phyloP scores from a whole-genome alignment of 2,888 invertebrate species.

The Drosophila buzzatii region DNA sequence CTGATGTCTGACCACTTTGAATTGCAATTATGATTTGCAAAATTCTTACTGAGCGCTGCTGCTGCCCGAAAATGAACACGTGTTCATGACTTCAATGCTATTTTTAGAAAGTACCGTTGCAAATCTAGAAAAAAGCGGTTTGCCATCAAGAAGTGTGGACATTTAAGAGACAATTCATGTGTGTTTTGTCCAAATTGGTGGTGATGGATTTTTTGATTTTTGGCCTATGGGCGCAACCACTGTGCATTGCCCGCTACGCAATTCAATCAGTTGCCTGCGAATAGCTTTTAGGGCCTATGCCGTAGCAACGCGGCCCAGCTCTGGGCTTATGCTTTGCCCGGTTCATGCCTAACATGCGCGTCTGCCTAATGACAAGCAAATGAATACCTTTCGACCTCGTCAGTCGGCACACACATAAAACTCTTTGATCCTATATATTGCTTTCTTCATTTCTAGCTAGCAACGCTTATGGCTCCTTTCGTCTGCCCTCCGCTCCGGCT shows the following conservation, averaged over 20 bases:
- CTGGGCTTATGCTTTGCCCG: conserved; percentile 5
- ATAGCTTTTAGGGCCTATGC: conserved; percentile 8
- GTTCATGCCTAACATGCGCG: conserved; percentile 22
- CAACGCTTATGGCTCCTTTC: not conserved
- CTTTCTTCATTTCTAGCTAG: not conserved
- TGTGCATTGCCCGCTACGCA: conserved; percentile 45
- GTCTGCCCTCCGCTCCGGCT: not conserved
- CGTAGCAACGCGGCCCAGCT: conserved; percentile 9
- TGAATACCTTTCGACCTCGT: conserved; percentile 36
- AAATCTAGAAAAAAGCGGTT: no score
- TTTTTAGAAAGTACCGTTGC: no score
- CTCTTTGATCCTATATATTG: conserved; percentile 29
- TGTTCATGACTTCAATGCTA: no score
- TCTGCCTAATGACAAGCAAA: conserved; percentile 40
- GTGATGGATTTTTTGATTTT: no score
- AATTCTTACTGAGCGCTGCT: no score
- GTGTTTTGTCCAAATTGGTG: no score
- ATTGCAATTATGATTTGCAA: no score
- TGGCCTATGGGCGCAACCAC: no score
- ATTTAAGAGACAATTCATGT: no score
- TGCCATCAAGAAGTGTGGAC: no score
- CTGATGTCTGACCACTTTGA: no score
- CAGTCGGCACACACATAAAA: conserved; percentile 36
- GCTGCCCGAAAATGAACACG: no score
- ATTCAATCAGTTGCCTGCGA: conserved; percentile 44